These are phyloP conservation scores for Seriola dumerili DNA, from an alignment of 2,113 vertebrate species.

Conservation along the genomic window DNA sequence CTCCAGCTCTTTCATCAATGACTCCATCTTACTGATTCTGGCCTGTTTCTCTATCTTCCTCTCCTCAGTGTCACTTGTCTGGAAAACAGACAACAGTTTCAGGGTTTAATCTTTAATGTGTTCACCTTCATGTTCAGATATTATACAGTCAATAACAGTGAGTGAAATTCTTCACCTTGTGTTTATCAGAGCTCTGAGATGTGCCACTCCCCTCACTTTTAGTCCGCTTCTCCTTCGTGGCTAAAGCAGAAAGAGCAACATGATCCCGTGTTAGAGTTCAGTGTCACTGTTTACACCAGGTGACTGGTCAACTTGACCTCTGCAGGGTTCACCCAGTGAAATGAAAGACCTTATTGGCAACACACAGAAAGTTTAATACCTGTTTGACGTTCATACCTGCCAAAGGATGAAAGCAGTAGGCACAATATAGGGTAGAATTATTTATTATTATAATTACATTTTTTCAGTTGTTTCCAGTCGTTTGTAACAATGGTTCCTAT, in stretches of 20 bases:
- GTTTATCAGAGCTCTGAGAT: conserved; percentile 78
- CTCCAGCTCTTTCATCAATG: conserved; percentile 90
- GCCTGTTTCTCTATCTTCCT: conserved; percentile 85
- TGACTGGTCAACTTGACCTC: not conserved
- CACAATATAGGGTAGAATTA: too few relatives aligned
- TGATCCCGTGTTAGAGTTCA: not conserved
- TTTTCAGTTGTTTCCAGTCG: too few relatives aligned
- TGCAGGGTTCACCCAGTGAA: too few relatives aligned
- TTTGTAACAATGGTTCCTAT: too few relatives aligned
- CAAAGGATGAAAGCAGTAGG: too few relatives aligned
- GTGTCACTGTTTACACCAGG: not conserved
- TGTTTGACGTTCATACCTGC: too few relatives aligned
- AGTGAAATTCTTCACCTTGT: conserved; percentile 82
- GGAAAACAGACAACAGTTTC: conserved; percentile 15
- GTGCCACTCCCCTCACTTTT: conserved; percentile 49
- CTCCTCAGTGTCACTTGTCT: conserved; percentile 87
- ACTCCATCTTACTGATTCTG: conserved; percentile 88
- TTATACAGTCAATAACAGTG: not conserved
- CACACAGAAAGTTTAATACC: too few relatives aligned
- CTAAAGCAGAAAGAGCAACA: conserved; percentile 40
- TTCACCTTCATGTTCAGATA: not conserved
- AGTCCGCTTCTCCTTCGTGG: conserved; percentile 69
- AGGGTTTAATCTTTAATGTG: not conserved
- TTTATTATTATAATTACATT: too few relatives aligned
- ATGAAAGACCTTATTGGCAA: too few relatives aligned